Conservation (phyloP, 2,888 invertebrate genomes). For the Hyposoter dolosus region DNA sequence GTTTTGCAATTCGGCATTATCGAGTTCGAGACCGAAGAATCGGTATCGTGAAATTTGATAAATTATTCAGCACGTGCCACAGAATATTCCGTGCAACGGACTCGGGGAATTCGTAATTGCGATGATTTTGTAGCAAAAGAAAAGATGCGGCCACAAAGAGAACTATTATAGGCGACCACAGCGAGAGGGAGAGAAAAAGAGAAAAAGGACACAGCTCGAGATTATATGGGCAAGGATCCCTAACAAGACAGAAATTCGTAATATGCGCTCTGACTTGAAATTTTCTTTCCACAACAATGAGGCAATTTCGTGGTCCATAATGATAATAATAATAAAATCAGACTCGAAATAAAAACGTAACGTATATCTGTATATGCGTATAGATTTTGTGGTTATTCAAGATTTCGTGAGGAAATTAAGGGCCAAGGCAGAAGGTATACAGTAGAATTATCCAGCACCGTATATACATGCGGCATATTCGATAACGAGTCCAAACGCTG, state of each 20-base stretch:
- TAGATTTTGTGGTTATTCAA: slow-evolving; percentile 35
- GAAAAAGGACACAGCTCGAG: not conserved
- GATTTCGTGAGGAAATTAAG: slow-evolving; percentile 46
- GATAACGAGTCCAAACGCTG: slow-evolving; percentile 40
- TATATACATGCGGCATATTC: slow-evolving; percentile 12
- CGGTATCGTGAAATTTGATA: slow-evolving; percentile 7
- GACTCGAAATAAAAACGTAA: slow-evolving; percentile 19
- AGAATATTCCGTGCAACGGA: slow-evolving; percentile 11
- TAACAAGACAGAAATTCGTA: slow-evolving; percentile 20
- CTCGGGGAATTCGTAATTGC: slow-evolving; percentile 41
- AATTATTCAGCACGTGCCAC: slow-evolving; percentile 48
- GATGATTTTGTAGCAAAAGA: slow-evolving; percentile 43
- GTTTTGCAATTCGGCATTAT: not conserved
- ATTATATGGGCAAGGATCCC: slow-evolving; percentile 20
- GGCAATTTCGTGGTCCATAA: slow-evolving; percentile 53
- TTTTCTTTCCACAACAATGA: slow-evolving; percentile 56
- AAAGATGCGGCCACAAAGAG: slow-evolving; percentile 29
- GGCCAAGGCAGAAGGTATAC: slow-evolving; percentile 35
- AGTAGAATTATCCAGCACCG: not conserved
- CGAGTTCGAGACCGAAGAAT: slow-evolving; percentile 3
- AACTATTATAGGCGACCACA: slow-evolving; percentile 25
- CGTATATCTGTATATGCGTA: slow-evolving; percentile 14
- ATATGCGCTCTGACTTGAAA: slow-evolving; percentile 33
- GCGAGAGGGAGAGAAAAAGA: slow-evolving; percentile 7
- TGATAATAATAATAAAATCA: slow-evolving; percentile 29